Evolutionary conservation across 2,888 invertebrate species (phyloP).

Genomic region (Eumacrocentrus americanus): DNA sequence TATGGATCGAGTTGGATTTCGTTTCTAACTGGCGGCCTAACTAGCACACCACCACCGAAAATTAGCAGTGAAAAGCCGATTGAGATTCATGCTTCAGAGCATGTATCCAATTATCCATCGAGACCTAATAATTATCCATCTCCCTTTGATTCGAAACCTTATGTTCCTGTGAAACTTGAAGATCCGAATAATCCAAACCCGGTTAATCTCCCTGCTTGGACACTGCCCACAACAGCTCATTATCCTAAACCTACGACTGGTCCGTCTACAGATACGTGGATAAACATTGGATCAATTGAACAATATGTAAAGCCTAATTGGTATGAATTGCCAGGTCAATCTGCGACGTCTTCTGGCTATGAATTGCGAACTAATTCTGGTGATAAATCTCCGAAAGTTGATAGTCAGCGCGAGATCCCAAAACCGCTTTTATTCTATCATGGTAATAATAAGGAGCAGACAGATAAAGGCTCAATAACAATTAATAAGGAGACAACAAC

Average conservation of each 20-base stretch:
- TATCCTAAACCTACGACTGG: neutral
- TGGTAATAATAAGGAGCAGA: neutral
- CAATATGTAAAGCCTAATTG: neutral
- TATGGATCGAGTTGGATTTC: slow-evolving; percentile 7
- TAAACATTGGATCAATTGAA: slow-evolving; percentile 7
- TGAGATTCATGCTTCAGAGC: neutral
- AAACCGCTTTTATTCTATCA: neutral
- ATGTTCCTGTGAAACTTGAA: neutral
- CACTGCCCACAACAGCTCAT: neutral
- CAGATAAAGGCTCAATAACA: neutral
- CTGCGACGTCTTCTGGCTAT: neutral
- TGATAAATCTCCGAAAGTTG: neutral
- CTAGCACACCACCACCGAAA: neutral
- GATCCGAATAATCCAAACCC: slow-evolving; percentile 19
- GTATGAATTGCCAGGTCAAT: neutral
- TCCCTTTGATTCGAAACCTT: neutral
- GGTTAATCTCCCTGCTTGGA: no score
- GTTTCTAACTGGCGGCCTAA: neutral
- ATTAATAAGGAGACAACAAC: neutral
- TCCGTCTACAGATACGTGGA: neutral
- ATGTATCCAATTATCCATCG: neutral
- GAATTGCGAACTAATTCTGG: slow-evolving; percentile 4
- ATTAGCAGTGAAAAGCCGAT: neutral
- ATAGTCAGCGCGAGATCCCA: slow-evolving; percentile 9
- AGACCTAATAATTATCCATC: neutral